phyloP scores from a whole-genome alignment of 2,113 vertebrate genomes.

The Physeter macrocephalus region DNA sequence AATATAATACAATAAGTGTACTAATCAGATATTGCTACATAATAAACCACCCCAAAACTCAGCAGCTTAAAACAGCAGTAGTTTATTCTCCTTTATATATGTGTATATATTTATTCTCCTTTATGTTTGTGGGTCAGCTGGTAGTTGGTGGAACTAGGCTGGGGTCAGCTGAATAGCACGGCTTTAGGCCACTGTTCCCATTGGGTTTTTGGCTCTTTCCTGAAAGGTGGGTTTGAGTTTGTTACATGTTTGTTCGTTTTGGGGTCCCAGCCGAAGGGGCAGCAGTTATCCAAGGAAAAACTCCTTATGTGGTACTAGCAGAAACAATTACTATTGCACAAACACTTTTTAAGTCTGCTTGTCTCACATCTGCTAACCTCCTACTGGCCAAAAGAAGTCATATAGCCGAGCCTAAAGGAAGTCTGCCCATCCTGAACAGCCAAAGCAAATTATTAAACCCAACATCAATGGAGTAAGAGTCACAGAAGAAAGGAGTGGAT shows the following conservation, averaged over 20 bases:
- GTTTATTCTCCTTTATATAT: not conserved
- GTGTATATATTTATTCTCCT: not conserved
- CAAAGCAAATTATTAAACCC: not conserved
- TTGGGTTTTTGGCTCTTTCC: not conserved
- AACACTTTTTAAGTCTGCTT: not conserved
- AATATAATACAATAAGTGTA: not conserved
- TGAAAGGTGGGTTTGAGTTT: not conserved
- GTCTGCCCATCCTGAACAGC: not conserved
- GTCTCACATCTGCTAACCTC: not conserved
- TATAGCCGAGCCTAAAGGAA: not conserved
- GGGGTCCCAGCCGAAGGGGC: not conserved
- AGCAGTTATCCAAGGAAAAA: not conserved
- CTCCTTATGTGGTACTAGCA: not conserved
- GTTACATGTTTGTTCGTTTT: not conserved
- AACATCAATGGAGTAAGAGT: not conserved
- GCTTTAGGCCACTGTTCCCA: not conserved
- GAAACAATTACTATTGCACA: not conserved
- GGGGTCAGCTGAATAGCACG: not conserved
- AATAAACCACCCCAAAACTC: not conserved
- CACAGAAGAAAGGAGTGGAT: not conserved
- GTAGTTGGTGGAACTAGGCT: not conserved
- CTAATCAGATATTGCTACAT: not conserved
- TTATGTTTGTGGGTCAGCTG: not conserved
- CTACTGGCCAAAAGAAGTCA: not conserved
- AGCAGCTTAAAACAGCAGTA: not conserved